Percentiles rank a stretch among this genome's conserved stretches.
Evolutionary conservation across 2,797 vertebrate genomes (phyloP).

Genomic region (Halcyon badia): DNA sequence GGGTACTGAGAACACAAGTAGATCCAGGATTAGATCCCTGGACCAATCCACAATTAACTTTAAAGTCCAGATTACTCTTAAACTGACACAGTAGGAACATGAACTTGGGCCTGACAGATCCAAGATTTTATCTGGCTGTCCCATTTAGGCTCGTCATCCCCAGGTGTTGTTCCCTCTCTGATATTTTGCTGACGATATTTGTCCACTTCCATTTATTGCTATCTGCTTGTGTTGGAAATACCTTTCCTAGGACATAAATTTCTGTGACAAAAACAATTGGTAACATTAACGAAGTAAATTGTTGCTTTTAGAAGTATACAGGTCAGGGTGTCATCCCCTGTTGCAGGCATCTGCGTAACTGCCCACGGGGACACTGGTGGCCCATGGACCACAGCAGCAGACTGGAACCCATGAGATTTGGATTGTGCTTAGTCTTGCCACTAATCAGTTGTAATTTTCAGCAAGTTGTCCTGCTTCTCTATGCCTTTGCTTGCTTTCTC

Average conservation of each 20-base stretch:
- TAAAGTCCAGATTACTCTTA: neutral
- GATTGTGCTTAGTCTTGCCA: neutral
- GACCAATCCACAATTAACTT: neutral
- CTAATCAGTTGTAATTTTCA: neutral
- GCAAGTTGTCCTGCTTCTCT: neutral
- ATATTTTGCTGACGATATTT: neutral
- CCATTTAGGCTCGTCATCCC: neutral
- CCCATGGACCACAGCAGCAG: neutral
- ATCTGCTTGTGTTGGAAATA: neutral
- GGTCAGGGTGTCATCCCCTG: neutral
- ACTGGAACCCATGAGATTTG: neutral
- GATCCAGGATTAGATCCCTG: neutral
- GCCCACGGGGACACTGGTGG: fast-evolving
- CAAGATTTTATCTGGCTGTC: neutral
- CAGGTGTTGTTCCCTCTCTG: neutral
- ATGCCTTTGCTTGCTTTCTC: neutral
- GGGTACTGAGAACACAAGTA: neutral
- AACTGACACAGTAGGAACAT: neutral
- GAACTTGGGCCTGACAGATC: neutral
- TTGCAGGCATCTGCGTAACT: neutral
- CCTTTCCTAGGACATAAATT: neutral
- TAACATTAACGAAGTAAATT: neutral
- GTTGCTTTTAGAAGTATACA: neutral
- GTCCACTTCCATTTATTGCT: neutral
- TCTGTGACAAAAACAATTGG: neutral